Base-by-base conservation (phyloP, 1,140 invertebrate species). In the Drosophila punjabiensis region DNA sequence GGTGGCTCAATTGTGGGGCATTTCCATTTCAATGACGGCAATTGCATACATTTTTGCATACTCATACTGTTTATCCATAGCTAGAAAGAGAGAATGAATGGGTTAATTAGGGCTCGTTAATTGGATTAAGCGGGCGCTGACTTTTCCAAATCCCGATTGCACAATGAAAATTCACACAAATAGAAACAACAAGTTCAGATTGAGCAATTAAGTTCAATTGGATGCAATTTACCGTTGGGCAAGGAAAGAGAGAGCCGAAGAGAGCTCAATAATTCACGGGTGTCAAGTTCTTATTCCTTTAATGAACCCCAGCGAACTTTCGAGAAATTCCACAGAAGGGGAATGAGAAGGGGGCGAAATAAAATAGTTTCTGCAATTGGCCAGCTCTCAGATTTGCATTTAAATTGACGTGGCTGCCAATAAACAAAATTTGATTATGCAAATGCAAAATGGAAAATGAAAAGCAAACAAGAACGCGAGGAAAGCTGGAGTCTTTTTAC, bases 181-280 rank as follows among this genome's bases (percentile, higher is more conserved):
- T 13, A 64, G 28, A 7, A 48, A 45, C 39, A 74, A 76, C 70
- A 65, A 52, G 43, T 43, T 45, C 39, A 30, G 65, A 59, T 74
- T 74, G 70, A 62, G 39, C 76, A 86, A 87, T 87, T 75, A 65
- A 50, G 37, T 20, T 18, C 68, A 88, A 84, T 88, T 77, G 59
- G 41, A 67, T 67, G 63, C 69, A 71, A 75, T 75, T 84, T 69
- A 30, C 71, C 30, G 37, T 20, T 52, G 33, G 14, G 30, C 58
- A 33, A 35, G 24, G 18, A 20, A 30, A 39, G 16, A 50, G 53
- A 56, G 61, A 63, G 55, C 50, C 20, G 16, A 16, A 58, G 33
- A 41, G 56, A 41, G 41, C 39, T 50, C 56, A 45, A 73, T 80
- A 82, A 78, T 79, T 82, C 78, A 45, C 60, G 52, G 67, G 62